Evolutionary conservation across 2,888 invertebrate species (phyloP).

Genomic region (Sarcophaga caerulescens): DNA sequence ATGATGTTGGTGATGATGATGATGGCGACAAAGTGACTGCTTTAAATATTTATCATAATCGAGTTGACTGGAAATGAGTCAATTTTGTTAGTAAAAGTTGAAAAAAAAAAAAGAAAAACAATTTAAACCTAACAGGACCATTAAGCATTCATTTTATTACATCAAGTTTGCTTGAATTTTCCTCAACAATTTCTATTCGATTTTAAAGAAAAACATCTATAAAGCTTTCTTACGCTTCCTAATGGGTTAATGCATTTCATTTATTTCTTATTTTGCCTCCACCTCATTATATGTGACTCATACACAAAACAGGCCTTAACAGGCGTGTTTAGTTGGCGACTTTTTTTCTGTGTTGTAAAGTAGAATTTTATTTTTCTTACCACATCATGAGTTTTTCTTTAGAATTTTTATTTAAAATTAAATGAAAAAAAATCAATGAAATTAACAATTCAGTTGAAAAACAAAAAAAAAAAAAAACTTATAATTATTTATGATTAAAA

Average conservation of each 20-base stretch:
- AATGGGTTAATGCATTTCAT: neutral
- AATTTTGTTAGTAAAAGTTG: constrained; percentile 36
- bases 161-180: too few relatives aligned
- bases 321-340: neutral
- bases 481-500: constrained; percentile 27
- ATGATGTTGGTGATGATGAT: constrained; percentile 21
- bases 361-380: neutral
- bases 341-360: neutral
- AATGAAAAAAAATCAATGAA: neutral
- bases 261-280: neutral
- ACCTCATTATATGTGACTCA: neutral
- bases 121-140: neutral
- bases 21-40: constrained; percentile 46
- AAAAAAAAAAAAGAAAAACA: neutral
- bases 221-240: neutral
- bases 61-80: constrained; percentile 36
- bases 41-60: constrained; percentile 18
- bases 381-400: neutral
- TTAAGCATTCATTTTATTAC: neutral
- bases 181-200: too few relatives aligned
- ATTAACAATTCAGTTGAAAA: neutral
- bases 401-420: neutral
- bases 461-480: constrained; percentile 15
- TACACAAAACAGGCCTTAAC: neutral
- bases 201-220: too few relatives aligned